Evolutionary conservation across 2,888 invertebrate genomes (phyloP), one percentile per base, ranked within the genome.

Genomic region (Trissolcus japonicus): DNA sequence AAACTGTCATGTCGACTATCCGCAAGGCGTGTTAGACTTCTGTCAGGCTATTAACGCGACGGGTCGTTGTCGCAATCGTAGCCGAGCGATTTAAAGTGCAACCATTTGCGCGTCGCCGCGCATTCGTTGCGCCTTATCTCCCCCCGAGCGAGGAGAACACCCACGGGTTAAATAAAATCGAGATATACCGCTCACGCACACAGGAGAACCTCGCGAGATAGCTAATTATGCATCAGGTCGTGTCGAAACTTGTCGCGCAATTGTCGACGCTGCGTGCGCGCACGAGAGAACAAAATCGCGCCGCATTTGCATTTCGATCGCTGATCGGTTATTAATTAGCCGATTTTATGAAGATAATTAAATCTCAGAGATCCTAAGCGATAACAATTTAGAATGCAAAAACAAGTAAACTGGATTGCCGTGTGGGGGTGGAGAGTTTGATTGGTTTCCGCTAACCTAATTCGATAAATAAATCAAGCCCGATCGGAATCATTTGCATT

Each of bases 1-100:
- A 76, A 78, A 78, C 75, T 76, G 79, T 76, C 79, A 76, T 79
- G 79, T 79, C 79, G 69, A 55, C 77, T 73, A 76, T 78, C 69
- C 76, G 69, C 73, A 69, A 76, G 73, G 69, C 69, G 79, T 69
- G 78, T 79, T 76, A 78, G 76, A 78, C 76, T 78, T 78, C 76
- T 78, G 72, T 76, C 79, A 76, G 67, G 73, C 72, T 76, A 78
- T 79, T 79, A 79, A 79, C 78, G 73, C 76, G 75, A 65, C 75
- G 72, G 79, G 46, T 76, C 78, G 78, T 78, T 76, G 76, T 74
- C 76, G 78, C 73, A 69, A 80, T 76, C 69, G 73, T 71, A 76
- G 54, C 62, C 71, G 65, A 69, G 57, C 73, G 76, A 66, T 78
- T 76, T 76, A 80, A 78, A 78, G 78, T 71, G 79, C 78, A 75